A percentile compares a stretch with the other conserved stretches of the same genome.
phyloP scores from a whole-genome alignment of 92 coral and sea anemone species.

The Heteractis magnifica region DNA sequence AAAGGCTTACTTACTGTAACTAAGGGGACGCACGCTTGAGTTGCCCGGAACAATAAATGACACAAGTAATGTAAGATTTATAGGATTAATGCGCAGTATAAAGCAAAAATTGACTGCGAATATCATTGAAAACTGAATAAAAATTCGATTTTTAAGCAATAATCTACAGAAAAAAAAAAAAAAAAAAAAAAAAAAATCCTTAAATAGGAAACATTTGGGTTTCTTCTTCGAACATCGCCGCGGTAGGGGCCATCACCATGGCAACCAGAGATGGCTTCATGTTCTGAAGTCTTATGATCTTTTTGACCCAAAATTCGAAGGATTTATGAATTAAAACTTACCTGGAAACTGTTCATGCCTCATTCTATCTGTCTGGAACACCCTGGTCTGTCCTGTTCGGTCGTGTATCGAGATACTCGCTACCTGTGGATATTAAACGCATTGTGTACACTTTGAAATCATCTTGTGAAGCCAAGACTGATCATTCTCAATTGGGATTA shows the following conservation, averaged over 20 bases:
- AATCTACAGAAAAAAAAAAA: background rate
- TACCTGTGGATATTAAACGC: constrained; percentile 28
- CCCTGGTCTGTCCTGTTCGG: constrained; percentile 55
- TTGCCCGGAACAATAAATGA: background rate
- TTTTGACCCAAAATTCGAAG: background rate
- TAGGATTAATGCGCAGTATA: background rate
- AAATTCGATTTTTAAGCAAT: background rate
- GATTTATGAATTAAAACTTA: background rate
- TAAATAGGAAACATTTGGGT: too few species aligned
- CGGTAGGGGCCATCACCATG: background rate
- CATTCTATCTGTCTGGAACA: constrained; percentile 80
- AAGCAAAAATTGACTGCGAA: background rate
- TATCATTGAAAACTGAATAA: background rate
- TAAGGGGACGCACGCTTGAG: background rate
- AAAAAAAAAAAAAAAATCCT: background rate
- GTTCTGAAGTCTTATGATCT: background rate
- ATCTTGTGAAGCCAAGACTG: background rate
- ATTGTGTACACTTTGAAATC: background rate
- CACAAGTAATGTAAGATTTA: background rate
- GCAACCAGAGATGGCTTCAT: constrained; percentile 10
- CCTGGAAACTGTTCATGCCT: constrained; percentile 71
- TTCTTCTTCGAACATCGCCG: background rate
- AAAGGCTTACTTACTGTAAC: too few species aligned
- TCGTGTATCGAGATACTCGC: constrained; percentile 76
- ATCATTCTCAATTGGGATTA: background rate